Conservation (phyloP, 1,140 invertebrate species). For the Scaptodrosophila lebanonensis region DNA sequence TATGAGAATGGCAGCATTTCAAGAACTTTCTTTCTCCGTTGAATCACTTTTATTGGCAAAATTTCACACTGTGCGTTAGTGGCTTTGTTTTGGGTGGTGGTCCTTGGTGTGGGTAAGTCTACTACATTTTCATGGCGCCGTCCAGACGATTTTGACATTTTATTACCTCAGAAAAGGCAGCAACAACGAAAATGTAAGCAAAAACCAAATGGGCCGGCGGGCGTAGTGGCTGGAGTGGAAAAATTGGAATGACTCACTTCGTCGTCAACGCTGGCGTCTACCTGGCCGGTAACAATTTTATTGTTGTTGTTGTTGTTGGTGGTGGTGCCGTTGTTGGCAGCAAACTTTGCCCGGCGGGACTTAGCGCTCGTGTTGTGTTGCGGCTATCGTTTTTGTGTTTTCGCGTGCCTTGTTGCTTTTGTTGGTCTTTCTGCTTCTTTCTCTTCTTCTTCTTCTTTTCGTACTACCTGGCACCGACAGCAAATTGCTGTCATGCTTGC, state of each 20-base stretch:
- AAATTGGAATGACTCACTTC: conserved; percentile 47
- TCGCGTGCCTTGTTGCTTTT: neutral
- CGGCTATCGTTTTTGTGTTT: neutral
- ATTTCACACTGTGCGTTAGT: too few species aligned
- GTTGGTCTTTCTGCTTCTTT: neutral
- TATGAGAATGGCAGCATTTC: too few species aligned
- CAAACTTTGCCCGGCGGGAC: conserved; percentile 8
- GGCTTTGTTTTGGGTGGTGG: conserved; percentile 1
- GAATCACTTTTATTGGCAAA: too few species aligned
- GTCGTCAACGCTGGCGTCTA: conserved; percentile 16
- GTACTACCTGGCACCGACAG: neutral
- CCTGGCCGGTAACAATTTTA: conserved; percentile 31
- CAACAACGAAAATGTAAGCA: conserved; percentile 22
- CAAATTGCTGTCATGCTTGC: neutral
- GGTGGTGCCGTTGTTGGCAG: neutral
- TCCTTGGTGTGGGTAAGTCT: conserved; percentile 16
- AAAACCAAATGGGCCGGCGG: neutral
- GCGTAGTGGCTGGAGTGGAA: neutral
- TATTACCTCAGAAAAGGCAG: conserved; percentile 46
- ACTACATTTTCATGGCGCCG: conserved; percentile 52
- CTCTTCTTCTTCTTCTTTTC: conserved; percentile 1
- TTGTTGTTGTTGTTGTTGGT: conserved; percentile 7
- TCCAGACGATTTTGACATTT: conserved; percentile 59
- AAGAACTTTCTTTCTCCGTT: too few species aligned
- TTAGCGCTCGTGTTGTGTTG: conserved; percentile 4